Base-by-base conservation (phyloP, 2,888 invertebrate species). In the Calameuta filiformis region DNA sequence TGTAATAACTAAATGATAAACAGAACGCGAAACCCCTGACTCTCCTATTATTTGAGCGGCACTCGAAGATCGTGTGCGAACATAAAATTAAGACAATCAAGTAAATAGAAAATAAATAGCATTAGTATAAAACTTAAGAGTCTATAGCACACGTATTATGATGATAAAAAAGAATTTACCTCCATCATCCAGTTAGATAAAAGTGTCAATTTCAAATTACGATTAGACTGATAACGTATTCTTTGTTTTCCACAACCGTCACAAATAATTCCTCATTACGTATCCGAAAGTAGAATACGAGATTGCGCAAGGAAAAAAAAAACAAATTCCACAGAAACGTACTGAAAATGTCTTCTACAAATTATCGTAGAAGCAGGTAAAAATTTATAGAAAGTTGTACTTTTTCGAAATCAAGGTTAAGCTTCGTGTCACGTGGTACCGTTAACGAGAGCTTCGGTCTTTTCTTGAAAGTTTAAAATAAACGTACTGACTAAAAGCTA, bases 71-170 rank as follows among this genome's bases (percentile, higher is more conserved):
- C 71, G 71, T 71, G 71, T 11, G 33, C 35, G n/a, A 73, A 40
- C 11, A n/a, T 77, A 73, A 73, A 31, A 75, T 40, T 15, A 40
- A 1, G 37, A 15, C 4, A 37, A 37, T 37, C 37, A 35, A 35
- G 33, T 76, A 33, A 75, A 71, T 37, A 68, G 35, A 79, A 73
- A 80, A 79, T 82, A 83, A 83, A 82, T 82, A 83, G 69, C 77
- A 79, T 73, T 79, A 71, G 71, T 77, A 79, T 77, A 75, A 74
- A 77, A 78, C 78, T 34, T 80, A 75, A 79, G 76, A n/a, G 56
- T 76, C 69, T 73, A 73, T 37, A 76, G 78, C 73, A 77, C 76
- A 76, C 69, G 31, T 31, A 31, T 33, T 56, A 56, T 23, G 9
- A 23, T 15, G 15, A 40, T 56, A 9, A 56, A 23, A 23, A 23